Evolutionary conservation across 2,888 invertebrate genomes (phyloP).

Genomic region (Amphipyra berbera): DNA sequence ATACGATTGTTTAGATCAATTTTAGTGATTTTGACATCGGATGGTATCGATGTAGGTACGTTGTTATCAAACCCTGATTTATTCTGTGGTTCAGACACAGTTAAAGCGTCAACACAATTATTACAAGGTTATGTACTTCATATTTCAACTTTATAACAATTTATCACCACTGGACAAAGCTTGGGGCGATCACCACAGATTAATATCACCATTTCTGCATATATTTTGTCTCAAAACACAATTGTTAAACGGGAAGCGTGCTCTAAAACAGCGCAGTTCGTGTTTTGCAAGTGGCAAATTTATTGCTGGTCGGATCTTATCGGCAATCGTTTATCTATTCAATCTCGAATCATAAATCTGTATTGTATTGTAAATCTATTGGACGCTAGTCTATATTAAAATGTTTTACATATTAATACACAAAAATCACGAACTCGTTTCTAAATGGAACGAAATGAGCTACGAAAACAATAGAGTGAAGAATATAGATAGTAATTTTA

Average conservation of each 20-base stretch:
- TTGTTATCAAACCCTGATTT: neutral
- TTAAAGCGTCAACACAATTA: constrained; percentile 34
- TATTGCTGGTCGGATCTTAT: constrained; percentile 55
- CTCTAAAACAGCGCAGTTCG: constrained; percentile 42
- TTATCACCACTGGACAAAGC: constrained; percentile 28
- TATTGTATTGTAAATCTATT: constrained; percentile 49
- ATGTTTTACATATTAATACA: constrained; percentile 48
- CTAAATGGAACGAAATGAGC: constrained; percentile 30
- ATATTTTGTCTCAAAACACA: constrained; percentile 48
- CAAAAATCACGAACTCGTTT: constrained; percentile 37
- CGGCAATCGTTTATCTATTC: constrained; percentile 56
- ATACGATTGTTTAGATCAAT: neutral
- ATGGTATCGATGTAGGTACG: no score
- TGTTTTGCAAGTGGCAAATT: constrained; percentile 59
- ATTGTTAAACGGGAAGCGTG: constrained; percentile 56
- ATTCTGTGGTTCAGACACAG: constrained; percentile 4
- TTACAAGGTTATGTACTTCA: constrained; percentile 21
- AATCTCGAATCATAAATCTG: constrained; percentile 54
- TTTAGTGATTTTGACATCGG: neutral
- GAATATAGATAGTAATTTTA: neutral
- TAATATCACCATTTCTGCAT: constrained; percentile 45
- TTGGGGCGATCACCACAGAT: constrained; percentile 48
- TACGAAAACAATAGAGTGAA: constrained; percentile 2
- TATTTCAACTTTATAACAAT: constrained; percentile 20
- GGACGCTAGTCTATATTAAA: constrained; percentile 33